Conservation (phyloP, 2,797 vertebrate species). For the Clarias fuscus region DNA sequence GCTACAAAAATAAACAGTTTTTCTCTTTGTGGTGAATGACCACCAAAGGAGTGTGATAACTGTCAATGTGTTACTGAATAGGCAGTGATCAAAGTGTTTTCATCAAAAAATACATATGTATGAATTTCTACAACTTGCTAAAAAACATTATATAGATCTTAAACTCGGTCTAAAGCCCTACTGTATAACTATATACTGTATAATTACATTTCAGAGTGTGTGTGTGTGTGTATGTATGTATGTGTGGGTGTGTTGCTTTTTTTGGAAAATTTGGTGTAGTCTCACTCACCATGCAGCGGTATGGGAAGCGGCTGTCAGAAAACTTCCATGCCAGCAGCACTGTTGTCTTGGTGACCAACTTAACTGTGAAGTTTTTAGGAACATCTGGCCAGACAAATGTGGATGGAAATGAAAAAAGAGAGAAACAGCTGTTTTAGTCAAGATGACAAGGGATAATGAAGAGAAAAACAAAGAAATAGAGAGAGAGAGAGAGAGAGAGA, state of each 20-base stretch:
- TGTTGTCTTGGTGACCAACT: slow-evolving; percentile 93
- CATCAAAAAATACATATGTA: not conserved
- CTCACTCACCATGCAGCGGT: slow-evolving; percentile 85
- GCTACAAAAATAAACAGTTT: not conserved
- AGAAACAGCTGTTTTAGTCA: slow-evolving; percentile 52
- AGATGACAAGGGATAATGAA: slow-evolving; percentile 58
- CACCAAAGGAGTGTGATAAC: not conserved
- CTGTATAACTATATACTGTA: no score
- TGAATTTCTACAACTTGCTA: not conserved
- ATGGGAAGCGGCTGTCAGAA: slow-evolving; percentile 78
- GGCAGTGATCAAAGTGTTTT: not conserved
- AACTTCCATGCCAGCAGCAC: slow-evolving; percentile 94
- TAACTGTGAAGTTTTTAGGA: slow-evolving; percentile 97
- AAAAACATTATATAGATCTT: not conserved
- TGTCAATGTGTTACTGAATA: not conserved
- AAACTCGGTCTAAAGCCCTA: not conserved
- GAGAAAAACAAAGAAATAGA: slow-evolving; percentile 46
- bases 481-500: slow-evolving; percentile 54
- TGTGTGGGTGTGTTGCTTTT: no score
- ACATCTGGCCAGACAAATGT: slow-evolving; percentile 78
- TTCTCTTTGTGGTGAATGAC: not conserved
- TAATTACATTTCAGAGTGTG: no score
- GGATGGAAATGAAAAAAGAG: slow-evolving; percentile 45
- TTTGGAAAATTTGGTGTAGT: not conserved
- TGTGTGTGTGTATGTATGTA: no score